Evolutionary conservation across 2,113 vertebrate species (phyloP).

Genomic region (Salvelinus namaycush): DNA sequence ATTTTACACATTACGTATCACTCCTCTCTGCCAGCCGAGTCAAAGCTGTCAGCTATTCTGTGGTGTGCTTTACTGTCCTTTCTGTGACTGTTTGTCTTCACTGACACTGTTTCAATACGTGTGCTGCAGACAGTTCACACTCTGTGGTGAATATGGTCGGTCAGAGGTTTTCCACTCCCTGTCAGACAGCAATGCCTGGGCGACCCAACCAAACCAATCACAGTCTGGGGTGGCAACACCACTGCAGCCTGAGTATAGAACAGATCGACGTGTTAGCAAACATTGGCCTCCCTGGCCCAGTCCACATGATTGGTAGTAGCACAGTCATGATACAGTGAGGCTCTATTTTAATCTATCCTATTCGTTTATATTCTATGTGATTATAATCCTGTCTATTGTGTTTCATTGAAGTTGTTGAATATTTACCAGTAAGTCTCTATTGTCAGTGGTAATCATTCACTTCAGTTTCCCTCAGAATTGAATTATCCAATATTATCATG

Average conservation of each 20-base stretch:
- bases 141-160: not conserved
- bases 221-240: not conserved
- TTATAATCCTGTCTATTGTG: too few relatives aligned
- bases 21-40: not conserved
- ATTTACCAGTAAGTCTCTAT: too few relatives aligned
- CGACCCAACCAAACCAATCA: not conserved
- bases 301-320: too few relatives aligned
- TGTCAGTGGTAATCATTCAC: too few relatives aligned
- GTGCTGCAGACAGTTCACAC: not conserved
- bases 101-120: constrained; percentile 3
- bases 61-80: not conserved
- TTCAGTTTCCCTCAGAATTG: too few relatives aligned
- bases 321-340: too few relatives aligned
- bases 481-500: too few relatives aligned
- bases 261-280: not conserved
- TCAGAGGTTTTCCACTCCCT: constrained; percentile 5
- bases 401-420: too few relatives aligned
- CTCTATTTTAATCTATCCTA: too few relatives aligned
- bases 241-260: not conserved
- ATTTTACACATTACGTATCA: not conserved
- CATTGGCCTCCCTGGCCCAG: too few relatives aligned
- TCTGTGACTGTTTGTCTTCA: not conserved
- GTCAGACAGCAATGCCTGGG: not conserved
- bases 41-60: not conserved
- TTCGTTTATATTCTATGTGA: too few relatives aligned